phyloP scores from a whole-genome alignment of 2,797 vertebrate species.

The Parotocinclus haroldoi region DNA sequence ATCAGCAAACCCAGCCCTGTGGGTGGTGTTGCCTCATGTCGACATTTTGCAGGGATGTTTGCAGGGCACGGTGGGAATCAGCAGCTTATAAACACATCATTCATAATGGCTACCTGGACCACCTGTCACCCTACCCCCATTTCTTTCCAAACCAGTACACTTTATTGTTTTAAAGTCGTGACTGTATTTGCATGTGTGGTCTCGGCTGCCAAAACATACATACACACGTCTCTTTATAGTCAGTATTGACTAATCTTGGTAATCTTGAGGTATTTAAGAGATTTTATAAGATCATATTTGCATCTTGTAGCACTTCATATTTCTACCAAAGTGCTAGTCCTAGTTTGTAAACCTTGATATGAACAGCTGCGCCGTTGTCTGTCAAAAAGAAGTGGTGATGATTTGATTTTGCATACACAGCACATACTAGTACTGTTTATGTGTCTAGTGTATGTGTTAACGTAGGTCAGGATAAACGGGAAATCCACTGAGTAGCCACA shows the following conservation, averaged over 20 bases:
- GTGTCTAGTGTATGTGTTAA: constrained; percentile 2
- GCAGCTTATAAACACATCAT: constrained; percentile 29
- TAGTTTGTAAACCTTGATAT: too few species aligned
- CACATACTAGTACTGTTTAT: not conserved
- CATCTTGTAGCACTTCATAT: too few species aligned
- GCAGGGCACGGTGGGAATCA: constrained; percentile 5
- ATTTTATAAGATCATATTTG: too few species aligned
- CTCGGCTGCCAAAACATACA: not conserved
- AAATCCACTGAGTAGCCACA: constrained; percentile 2
- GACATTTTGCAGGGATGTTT: constrained; percentile 28
- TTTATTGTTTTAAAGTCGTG: constrained; percentile 2
- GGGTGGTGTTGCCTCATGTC: constrained; percentile 10
- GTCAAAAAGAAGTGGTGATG: too few species aligned
- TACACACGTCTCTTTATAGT: too few species aligned
- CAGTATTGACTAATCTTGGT: too few species aligned
- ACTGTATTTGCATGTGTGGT: constrained; percentile 4
- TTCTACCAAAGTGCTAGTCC: too few species aligned
- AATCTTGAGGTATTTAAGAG: too few species aligned
- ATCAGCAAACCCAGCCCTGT: constrained; percentile 21
- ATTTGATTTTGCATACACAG: too few species aligned
- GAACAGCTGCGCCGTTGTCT: not conserved
- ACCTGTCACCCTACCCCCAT: constrained; percentile 10
- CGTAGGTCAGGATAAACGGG: constrained; percentile 6
- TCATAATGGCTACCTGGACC: constrained; percentile 17
- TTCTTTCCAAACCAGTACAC: not conserved